phyloP scores from a whole-genome alignment of 2,113 vertebrate species.

The Galeopterus variegatus region DNA sequence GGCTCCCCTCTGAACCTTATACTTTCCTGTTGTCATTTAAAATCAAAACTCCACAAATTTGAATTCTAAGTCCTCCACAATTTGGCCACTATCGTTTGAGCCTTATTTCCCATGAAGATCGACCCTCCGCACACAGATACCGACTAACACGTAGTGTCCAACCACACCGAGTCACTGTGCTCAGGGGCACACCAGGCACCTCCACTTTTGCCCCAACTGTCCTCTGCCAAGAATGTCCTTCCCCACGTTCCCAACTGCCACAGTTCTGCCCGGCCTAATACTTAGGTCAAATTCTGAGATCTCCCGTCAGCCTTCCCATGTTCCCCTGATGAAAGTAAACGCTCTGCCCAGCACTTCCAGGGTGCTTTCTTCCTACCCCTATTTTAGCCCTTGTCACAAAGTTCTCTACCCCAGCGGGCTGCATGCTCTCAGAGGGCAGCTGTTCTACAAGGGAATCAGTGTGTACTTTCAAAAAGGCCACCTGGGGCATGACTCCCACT shows the following conservation, averaged over 20 bases:
- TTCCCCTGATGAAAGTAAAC: background rate
- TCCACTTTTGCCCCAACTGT: background rate
- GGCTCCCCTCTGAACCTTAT: background rate
- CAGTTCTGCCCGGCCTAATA: background rate
- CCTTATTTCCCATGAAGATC: background rate
- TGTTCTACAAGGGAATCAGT: background rate
- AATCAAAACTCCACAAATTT: background rate
- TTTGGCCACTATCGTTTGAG: background rate
- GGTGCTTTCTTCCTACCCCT: background rate
- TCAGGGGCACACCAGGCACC: background rate
- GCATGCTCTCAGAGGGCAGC: background rate
- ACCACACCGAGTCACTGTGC: background rate
- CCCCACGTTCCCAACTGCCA: background rate
- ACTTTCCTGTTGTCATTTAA: background rate
- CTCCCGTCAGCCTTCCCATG: background rate
- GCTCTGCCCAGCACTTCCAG: background rate
- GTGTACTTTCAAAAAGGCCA: background rate
- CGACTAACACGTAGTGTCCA: background rate
- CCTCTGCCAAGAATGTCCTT: background rate
- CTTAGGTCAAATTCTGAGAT: background rate
- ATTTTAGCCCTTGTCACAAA: background rate
- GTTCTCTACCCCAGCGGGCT: background rate
- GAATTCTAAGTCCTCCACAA: background rate
- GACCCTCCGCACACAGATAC: fast-evolving
- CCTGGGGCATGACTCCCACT: background rate